Evolutionary conservation across 1,140 invertebrate genomes (phyloP), one percentile per base, ranked within the genome.

Genomic region (Thaumatotibia leucotreta): DNA sequence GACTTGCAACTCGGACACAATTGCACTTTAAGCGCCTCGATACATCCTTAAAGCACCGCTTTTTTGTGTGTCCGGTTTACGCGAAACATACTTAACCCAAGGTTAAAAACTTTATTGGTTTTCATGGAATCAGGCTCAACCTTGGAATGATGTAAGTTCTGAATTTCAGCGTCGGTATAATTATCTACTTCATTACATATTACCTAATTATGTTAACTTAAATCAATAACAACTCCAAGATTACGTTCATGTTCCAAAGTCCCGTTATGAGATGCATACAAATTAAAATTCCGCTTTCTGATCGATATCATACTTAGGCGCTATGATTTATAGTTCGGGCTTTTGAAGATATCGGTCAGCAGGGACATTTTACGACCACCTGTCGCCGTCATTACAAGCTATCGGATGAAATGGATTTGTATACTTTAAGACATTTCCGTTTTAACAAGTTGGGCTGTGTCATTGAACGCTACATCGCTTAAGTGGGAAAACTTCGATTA

Each of bases 1-100:
- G 76, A 80, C 79, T 83, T 68, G 79, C 73, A 69, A 67, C 72
- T 77, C 72, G 77, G 5, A 45, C 39, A 11, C 39, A 6, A 9
- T 20, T 20, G 5, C 14, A 45, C 17, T 45, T 45, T 45, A 45
- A 17, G 39, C 17, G 39, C 39, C n/a, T 14, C n/a, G 11, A 4
- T 5, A 39, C 35, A 11, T n/a, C 5, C 14, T 39, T 39, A 5
- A 39, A 39, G 35, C n/a, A 39, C 35, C 11, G 2, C 27, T 4
- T 29, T n/a, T n/a, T n/a, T n/a, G n/a, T n/a, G n/a, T n/a, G n/a
- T n/a, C n/a, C n/a, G n/a, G n/a, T n/a, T n/a, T n/a, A n/a, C n/a
- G n/a, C n/a, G n/a, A n/a, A n/a, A n/a, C n/a, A n/a, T n/a, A n/a
- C n/a, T n/a, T n/a, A n/a, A n/a, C n/a, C n/a, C n/a, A n/a, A n/a